Conservation (phyloP, 2,797 vertebrate species). For the Helarctos malayanus region DNA sequence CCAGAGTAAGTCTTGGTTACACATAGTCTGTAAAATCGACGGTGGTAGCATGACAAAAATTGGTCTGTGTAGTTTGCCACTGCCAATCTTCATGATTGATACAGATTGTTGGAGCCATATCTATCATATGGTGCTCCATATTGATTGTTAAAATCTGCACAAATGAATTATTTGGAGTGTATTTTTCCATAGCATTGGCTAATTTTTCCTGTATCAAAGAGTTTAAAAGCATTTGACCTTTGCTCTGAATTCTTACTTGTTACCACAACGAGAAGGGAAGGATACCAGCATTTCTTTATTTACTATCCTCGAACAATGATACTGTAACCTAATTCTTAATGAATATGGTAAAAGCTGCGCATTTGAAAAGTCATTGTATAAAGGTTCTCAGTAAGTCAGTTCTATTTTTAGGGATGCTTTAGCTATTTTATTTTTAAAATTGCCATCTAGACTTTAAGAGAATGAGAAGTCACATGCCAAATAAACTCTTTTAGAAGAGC, state of each 20-base stretch:
- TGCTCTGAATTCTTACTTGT: conserved; percentile 11
- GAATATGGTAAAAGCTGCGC: neutral
- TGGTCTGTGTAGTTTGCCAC: conserved; percentile 83
- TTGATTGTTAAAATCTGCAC: conserved; percentile 86
- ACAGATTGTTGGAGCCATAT: conserved; percentile 83
- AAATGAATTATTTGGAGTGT: conserved; percentile 84
- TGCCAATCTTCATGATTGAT: conserved; percentile 87
- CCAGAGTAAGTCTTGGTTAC: conserved; percentile 78
- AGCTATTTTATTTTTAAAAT: conserved; percentile 56
- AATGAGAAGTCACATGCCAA: conserved; percentile 37
- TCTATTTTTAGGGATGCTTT: conserved; percentile 49
- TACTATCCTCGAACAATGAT: neutral
- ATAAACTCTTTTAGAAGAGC: conserved; percentile 36
- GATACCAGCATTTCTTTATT: neutral
- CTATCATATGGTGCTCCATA: conserved; percentile 86
- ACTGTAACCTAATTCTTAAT: neutral
- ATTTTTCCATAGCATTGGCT: conserved; percentile 77
- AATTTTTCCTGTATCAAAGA: conserved; percentile 77
- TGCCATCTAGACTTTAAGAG: conserved; percentile 46
- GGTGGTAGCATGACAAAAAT: conserved; percentile 77
- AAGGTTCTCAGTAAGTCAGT: conserved; percentile 39
- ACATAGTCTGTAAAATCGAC: conserved; percentile 74
- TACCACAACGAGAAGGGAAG: neutral
- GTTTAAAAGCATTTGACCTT: conserved; percentile 81
- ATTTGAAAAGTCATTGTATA: conserved; percentile 36